Percentiles rank a stretch among this genome's conserved stretches.
Evolutionary conservation across 2,797 vertebrate genomes (phyloP).

Genomic region (Lagorchestes hirsutus): DNA sequence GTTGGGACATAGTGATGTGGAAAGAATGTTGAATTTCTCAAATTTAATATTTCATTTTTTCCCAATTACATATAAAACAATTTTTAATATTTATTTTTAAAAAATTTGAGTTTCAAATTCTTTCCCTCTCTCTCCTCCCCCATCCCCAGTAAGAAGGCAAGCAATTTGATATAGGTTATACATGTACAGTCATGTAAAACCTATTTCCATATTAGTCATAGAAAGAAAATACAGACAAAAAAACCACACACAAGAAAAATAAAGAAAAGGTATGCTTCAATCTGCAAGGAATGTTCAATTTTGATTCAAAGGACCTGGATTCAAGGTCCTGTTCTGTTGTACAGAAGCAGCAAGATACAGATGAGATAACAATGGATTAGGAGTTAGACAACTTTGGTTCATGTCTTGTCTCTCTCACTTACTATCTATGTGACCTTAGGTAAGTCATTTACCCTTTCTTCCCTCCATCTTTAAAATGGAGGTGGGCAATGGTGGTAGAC

Average conservation of each 20-base stretch:
- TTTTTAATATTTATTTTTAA: background rate
- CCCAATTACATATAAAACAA: background rate
- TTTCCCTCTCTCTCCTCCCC: background rate
- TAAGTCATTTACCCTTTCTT: background rate
- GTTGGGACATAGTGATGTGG: background rate
- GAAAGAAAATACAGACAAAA: background rate
- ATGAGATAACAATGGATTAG: background rate
- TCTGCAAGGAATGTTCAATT: background rate
- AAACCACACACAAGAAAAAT: background rate
- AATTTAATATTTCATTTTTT: background rate
- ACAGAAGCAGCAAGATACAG: background rate
- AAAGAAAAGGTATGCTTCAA: background rate
- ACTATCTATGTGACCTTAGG: background rate
- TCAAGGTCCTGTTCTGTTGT: background rate
- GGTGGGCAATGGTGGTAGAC: background rate
- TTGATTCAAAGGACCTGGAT: background rate
- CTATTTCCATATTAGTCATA: background rate
- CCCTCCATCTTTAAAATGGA: background rate
- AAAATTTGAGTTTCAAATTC: background rate
- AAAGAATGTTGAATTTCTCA: background rate
- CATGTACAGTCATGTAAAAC: background rate
- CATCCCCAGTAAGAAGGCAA: background rate
- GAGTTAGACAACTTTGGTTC: background rate
- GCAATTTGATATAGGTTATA: background rate
- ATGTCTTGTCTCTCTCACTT: background rate